Conservation (phyloP, 2,113 vertebrate species). For the Hylia prasina region DNA sequence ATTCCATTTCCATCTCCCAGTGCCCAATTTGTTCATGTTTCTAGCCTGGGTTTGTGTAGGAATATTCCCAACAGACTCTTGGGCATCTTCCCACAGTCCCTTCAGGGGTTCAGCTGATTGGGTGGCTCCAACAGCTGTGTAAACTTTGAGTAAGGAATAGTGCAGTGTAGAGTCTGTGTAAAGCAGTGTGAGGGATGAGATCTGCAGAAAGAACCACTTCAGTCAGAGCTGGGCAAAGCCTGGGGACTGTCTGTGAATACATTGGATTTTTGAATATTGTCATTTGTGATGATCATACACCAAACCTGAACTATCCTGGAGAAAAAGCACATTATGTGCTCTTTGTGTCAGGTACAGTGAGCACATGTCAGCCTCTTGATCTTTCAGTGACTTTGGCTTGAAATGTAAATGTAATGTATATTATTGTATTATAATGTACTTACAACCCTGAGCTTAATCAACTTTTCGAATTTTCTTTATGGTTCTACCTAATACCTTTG, state of each 20-base stretch:
- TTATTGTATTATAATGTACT: background rate
- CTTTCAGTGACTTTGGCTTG: background rate
- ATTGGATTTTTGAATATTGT: background rate
- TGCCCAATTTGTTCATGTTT: background rate
- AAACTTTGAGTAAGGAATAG: background rate
- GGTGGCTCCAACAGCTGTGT: fast-evolving
- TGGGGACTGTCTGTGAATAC: fast-evolving
- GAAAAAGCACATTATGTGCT: background rate
- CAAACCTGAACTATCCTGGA: background rate
- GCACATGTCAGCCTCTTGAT: background rate
- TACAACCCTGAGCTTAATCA: background rate
- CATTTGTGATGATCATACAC: background rate
- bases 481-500: background rate
- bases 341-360: background rate
- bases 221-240: background rate
- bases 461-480: background rate
- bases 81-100: background rate
- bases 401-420: background rate
- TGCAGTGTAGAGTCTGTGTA: background rate
- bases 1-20: background rate
- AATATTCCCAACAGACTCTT: background rate
- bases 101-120: background rate
- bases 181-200: background rate
- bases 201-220: background rate
- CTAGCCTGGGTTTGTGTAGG: background rate